Evolutionary conservation across 2,797 vertebrate genomes (phyloP).

Genomic region (Channa striata): DNA sequence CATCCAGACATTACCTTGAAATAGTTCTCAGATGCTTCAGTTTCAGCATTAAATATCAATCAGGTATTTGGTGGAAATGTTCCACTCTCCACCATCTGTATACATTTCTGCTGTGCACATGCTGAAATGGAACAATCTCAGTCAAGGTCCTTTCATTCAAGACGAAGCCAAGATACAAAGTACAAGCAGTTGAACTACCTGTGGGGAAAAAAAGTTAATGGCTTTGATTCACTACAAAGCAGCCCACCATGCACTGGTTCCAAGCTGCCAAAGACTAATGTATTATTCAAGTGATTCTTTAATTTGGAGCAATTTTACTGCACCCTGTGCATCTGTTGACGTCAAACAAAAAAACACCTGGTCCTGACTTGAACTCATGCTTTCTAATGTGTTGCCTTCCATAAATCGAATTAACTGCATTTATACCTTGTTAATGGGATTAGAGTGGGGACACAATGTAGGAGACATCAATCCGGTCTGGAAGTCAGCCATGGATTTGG

Average conservation of each 20-base stretch:
- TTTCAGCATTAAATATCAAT: slow-evolving; percentile 23
- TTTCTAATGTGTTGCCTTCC: slow-evolving; percentile 65
- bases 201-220: slow-evolving; percentile 1
- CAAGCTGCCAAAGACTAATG: slow-evolving; percentile 17
- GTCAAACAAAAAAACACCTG: slow-evolving; percentile 61
- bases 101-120: slow-evolving; percentile 17
- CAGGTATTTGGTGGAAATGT: slow-evolving; percentile 31
- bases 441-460: slow-evolving; percentile 73
- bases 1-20: slow-evolving; percentile 21
- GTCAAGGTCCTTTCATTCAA: slow-evolving; percentile 9
- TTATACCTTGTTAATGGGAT: slow-evolving; percentile 78
- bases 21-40: slow-evolving; percentile 33
- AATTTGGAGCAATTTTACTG: background rate
- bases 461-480: slow-evolving; percentile 78
- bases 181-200: slow-evolving; percentile 5
- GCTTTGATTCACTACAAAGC: slow-evolving; percentile 18
- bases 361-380: slow-evolving; percentile 69
- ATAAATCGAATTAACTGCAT: slow-evolving; percentile 76
- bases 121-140: slow-evolving; percentile 19
- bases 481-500: slow-evolving; percentile 74
- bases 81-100: slow-evolving; percentile 31
- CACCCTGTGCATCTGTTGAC: slow-evolving; percentile 35
- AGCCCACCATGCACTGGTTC: background rate
- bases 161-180: slow-evolving; percentile 2
- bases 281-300: slow-evolving; percentile 14